Base-by-base conservation (phyloP, 2,113 vertebrate species). In the Phoxinus phoxinus region DNA sequence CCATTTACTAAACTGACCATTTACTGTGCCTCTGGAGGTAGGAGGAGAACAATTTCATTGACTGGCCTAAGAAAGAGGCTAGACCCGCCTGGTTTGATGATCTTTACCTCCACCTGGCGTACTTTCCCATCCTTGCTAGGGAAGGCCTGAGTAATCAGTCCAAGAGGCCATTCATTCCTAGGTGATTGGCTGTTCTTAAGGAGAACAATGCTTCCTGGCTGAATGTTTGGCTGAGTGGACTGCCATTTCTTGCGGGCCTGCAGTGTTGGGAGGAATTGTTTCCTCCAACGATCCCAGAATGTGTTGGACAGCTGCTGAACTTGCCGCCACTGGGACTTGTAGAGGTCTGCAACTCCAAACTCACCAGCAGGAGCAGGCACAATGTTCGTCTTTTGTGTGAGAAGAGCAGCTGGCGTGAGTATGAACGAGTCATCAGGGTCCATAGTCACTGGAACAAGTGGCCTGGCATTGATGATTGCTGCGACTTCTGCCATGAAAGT, bases 151-250 rank as follows among this genome's bases (percentile, higher is more conserved):
- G 41, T 86, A 11, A 79, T 41, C 30, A 88, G 65, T 80, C 63
- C 73, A 27, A 85, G 59, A 46, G 87, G 84, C 87, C 84, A 86
- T 79, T 78, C 23, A 44, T 86, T 88, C 23, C 41, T 3, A 53
- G n/a, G 11, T 27, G 44, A 48, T 83, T 88, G 87, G 8, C 48
- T 82, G 46, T 86, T 56, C 27, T 84, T 87, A 32, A 87, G 87
- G 6, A 88, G 79, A 35, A 80, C 74, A 73, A 86, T 30, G 44
- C 53, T 80, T 79, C 74, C 80, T 74, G 30, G 17, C 35, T 30
- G n/a, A 32, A 86, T 1, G 2, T 88, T 79, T 30, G 73, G 41
- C 6, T 86, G 61, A 46, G 0, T 13, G 7, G 44, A 63, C 37
- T 84, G 87, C 81, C 87, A 80, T 30, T 84, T 78, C 17, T 58